phyloP scores from a whole-genome alignment of 2,888 invertebrate species.

The Orchestes rusci region DNA sequence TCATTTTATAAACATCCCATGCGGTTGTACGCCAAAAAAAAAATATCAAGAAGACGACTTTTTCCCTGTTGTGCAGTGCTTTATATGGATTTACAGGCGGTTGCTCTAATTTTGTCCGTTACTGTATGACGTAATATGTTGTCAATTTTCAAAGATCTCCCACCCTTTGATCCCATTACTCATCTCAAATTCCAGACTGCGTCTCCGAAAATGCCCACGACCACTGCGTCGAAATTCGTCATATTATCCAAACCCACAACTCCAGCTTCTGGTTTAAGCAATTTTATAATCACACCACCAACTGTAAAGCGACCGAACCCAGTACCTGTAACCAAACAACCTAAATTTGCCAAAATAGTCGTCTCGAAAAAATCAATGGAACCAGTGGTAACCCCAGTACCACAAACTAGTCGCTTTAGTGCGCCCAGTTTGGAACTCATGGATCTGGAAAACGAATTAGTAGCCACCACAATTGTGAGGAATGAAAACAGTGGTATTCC shows the following conservation, averaged over 20 bases:
- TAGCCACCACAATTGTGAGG: slow-evolving; percentile 37
- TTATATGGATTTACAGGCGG: no score
- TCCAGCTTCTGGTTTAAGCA: slow-evolving; percentile 15
- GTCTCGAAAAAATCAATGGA: slow-evolving; percentile 41
- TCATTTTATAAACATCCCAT: no score
- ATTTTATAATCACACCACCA: slow-evolving; percentile 28
- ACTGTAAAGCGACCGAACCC: slow-evolving; percentile 23
- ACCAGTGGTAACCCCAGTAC: slow-evolving; percentile 5
- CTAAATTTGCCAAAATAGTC: slow-evolving; percentile 49
- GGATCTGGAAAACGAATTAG: slow-evolving; percentile 40
- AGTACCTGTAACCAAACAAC: slow-evolving; percentile 23
- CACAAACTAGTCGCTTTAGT: slow-evolving; percentile 3
- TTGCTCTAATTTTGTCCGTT: no score
- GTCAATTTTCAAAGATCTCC: no score
- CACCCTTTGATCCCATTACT: no score
- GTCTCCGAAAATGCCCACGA: no score
- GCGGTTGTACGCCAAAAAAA: no score
- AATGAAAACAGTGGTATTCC: slow-evolving; percentile 28
- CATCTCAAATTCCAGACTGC: no score
- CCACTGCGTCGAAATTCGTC: neutral
- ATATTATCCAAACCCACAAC: no score
- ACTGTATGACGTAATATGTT: no score
- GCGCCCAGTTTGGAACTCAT: neutral
- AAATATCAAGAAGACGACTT: no score
- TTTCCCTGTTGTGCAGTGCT: no score